Conservation (phyloP, 2,113 vertebrate species). For the Chunga burmeisteri region DNA sequence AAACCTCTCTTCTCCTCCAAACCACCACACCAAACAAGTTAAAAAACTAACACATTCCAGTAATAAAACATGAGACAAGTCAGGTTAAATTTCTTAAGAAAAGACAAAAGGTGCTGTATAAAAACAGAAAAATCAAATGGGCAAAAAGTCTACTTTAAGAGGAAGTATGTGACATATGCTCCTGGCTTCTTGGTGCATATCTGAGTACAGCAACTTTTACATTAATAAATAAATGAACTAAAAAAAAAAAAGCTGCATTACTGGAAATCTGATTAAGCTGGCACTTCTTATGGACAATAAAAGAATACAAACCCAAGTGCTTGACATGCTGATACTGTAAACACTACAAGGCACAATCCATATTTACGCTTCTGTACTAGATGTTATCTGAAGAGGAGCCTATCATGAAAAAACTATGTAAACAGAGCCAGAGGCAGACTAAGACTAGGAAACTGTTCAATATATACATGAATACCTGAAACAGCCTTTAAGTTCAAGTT, state of each 20-base stretch:
- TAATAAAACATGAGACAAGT: neutral
- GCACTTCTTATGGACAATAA: neutral
- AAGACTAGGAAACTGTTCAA: neutral
- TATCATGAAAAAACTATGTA: neutral
- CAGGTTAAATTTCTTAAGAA: neutral
- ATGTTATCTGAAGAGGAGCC: fast-evolving
- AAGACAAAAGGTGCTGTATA: neutral
- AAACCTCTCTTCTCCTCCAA: neutral
- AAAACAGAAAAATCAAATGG: neutral
- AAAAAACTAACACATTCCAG: neutral
- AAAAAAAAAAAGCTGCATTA: neutral
- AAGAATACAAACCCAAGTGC: neutral
- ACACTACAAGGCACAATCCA: neutral
- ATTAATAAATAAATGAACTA: neutral
- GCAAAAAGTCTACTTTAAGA: neutral
- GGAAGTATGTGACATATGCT: neutral
- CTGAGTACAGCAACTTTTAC: neutral
- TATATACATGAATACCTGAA: neutral
- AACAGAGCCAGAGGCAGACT: neutral
- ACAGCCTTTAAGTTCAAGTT: neutral
- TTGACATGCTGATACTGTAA: neutral
- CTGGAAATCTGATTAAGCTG: neutral
- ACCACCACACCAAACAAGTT: neutral
- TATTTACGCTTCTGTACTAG: neutral
- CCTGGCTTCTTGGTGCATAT: neutral